Evolutionary conservation across 2,113 vertebrate genomes (phyloP).

Genomic region (Cavia aperea): DNA sequence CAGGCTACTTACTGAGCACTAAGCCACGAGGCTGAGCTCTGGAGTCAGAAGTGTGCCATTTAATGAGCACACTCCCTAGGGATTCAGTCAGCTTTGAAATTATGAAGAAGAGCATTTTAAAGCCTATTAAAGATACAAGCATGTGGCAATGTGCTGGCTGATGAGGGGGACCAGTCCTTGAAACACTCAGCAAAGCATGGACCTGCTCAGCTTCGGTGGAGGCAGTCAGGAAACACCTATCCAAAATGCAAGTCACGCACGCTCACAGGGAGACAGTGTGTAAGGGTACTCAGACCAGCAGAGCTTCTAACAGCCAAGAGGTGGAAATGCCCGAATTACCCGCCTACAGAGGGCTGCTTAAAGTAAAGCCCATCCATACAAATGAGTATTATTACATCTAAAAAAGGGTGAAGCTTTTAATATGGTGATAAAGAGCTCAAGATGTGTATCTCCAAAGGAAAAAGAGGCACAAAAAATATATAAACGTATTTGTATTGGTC

Average conservation of each 20-base stretch:
- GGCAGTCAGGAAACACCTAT: neutral
- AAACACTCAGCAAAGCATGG: rapidly evolving
- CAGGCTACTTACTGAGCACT: neutral
- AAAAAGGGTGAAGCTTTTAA: neutral
- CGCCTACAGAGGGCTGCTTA: neutral
- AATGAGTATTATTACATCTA: neutral
- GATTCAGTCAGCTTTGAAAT: neutral
- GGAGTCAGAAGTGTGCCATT: neutral
- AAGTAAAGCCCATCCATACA: neutral
- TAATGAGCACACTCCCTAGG: neutral
- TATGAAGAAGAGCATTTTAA: neutral
- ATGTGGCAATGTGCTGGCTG: neutral
- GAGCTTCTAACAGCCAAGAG: neutral
- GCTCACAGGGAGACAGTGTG: neutral
- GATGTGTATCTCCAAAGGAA: neutral
- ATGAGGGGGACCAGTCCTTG: neutral
- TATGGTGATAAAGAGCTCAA: neutral
- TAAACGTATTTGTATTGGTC: neutral
- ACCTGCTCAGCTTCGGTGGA: neutral
- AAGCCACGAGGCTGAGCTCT: neutral
- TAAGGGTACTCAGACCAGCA: neutral
- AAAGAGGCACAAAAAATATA: neutral
- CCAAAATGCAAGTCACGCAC: neutral
- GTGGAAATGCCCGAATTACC: neutral
- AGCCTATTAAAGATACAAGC: neutral